Base-by-base conservation (phyloP, 2,113 vertebrate species). In the Coturnix japonica region DNA sequence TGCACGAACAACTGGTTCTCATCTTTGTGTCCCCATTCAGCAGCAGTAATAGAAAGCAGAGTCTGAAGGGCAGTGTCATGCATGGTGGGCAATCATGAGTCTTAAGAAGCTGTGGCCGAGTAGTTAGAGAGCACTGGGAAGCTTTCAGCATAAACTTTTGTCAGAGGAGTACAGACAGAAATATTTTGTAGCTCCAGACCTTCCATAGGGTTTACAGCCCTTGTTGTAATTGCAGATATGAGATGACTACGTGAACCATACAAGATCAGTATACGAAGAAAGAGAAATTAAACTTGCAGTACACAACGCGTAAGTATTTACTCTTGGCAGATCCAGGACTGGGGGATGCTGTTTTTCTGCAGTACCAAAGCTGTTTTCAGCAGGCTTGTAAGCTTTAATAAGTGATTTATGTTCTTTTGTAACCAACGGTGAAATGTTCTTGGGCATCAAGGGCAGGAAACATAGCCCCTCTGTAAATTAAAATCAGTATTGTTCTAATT, bases 401-500 rank as follows among this genome's bases (percentile, higher is more conserved):
- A 70, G 53, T 81, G 75, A 59, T 51, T 74, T 83, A 54, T 69
- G 81, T 90, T 69, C 71, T 53, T 56, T 12, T 41, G 26, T 69
- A 74, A 47, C 23, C 41, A 70, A 37, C 3, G 22, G 22, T 46
- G 47, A 56, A 66, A 61, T 85, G 43, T 53, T 53, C 44, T 90
- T 93, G 92, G 91, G 81, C 65, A 64, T 30, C 26, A 2, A 3
- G 47, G 64, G 47, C 67, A 81, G 80, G 84, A 91, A 82, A 51
- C 44, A 54, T 65, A 85, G 28, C 60, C 69, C 61, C 91, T 80
- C 64, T 93, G 57, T 87, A 82, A 89, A 81, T 69, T 80, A 74
- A 85, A 77, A 85, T 82, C 56, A 49, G 9, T 87, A 19, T 43
- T 74, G 30, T 65, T 87, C 53, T 87, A 66, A 71, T 71, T 77